phyloP scores from a whole-genome alignment of 2,113 vertebrate species.

The Petaurus breviceps region DNA sequence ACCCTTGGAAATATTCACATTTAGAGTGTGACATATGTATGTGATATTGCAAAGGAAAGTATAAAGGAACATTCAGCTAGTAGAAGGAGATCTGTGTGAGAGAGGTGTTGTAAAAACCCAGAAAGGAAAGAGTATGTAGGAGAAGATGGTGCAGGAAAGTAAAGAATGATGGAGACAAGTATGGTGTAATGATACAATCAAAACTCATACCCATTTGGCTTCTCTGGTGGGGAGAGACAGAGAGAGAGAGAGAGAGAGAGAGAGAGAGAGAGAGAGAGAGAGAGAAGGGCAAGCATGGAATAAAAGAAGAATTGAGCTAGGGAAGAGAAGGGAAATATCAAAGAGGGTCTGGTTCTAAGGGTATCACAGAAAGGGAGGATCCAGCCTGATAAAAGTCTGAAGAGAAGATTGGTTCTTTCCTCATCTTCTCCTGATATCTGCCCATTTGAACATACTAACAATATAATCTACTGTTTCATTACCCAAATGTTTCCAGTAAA shows the following conservation, averaged over 20 bases:
- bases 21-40: not conserved
- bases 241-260: too few species aligned
- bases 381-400: not conserved
- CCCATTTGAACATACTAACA: not conserved
- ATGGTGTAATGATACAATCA: too few species aligned
- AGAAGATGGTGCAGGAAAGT: too few species aligned
- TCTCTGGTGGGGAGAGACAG: too few species aligned
- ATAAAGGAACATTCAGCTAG: not conserved
- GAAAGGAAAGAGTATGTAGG: too few species aligned
- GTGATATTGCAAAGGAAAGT: not conserved
- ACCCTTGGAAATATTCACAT: not conserved
- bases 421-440: not conserved
- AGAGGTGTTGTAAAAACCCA: too few species aligned
- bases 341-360: not conserved
- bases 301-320: not conserved
- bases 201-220: too few species aligned
- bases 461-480: not conserved
- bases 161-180: too few species aligned
- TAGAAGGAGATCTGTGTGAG: not conserved
- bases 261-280: too few species aligned
- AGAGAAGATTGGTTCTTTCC: not conserved
- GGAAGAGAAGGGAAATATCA: not conserved
- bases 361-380: not conserved
- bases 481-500: not conserved
- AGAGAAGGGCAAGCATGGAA: not conserved